Base-by-base conservation (phyloP, 2,888 invertebrate genomes). In the Abrostola triplasia region DNA sequence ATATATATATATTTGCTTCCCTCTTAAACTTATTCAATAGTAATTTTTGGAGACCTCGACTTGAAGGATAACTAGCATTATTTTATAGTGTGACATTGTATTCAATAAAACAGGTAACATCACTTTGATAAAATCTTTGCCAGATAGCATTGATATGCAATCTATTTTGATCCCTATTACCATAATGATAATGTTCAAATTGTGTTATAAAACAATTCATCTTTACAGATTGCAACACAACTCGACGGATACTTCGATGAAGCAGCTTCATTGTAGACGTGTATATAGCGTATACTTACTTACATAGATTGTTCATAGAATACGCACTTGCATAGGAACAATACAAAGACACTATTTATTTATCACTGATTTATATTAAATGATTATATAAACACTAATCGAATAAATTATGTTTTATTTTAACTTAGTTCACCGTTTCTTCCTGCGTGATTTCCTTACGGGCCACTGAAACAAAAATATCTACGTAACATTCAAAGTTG, bases 201-300 rank as follows among this genome's bases (percentile, higher is more conserved):
- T 9, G 6, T 35, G 36, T 36, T 36, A 24, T 6, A 42, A n/a
- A 0, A 35, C 1, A n/a, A n/a, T 67, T 61, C 57, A 66, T 55
- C 84, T 84, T 67, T 67, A 13, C 89, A 94, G 94, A 97, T 99
- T 7, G 96, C 97, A 1, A 96, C 96, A 0, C 95, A 98, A 85
- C 96, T 99, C 54, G 98, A 98, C 85, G 97, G 97, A 66, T 98
- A 99, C 85, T 99, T 99, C 90, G 99, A 99, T 93, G 97, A 98
- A 76, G 96, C 97, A 50, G 97, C 97, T 38, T 97, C 95, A 77
- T 59, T 41, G 36, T 44, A 41, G n/a, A 24, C 9, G 9, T 13
- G 44, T 9, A 12, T 47, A 13, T 13, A 24, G 1, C 4, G 4
- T 24, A 24, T 24, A 24, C 24, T 4, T 24, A 24, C 24, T 24